Evolutionary conservation across 2,797 vertebrate genomes (phyloP).

Genomic region (Capromys pilorides): DNA sequence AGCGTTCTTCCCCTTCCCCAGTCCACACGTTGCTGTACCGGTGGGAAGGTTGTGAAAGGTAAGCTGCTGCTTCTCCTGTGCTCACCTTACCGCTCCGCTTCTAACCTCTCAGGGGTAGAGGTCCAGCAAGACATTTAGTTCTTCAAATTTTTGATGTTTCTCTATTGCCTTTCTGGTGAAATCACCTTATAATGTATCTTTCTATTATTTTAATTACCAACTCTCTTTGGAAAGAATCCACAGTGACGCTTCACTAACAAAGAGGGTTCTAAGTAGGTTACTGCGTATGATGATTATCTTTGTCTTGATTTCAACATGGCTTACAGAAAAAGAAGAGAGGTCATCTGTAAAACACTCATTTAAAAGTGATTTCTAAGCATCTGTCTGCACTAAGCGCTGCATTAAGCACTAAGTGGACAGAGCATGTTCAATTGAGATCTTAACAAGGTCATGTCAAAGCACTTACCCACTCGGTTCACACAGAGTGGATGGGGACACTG

Average conservation of each 20-base stretch:
- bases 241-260: background rate
- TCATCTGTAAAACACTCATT: conserved; percentile 62
- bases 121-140: background rate
- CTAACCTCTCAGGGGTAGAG: background rate
- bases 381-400: conserved; percentile 49
- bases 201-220: conserved; percentile 5
- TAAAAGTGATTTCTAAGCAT: conserved; percentile 70
- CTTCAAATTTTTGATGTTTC: background rate
- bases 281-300: fast-evolving
- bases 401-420: conserved; percentile 35
- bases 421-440: conserved; percentile 32
- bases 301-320: conserved; percentile 10
- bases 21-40: background rate
- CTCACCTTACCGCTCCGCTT: background rate
- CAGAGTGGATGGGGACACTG: background rate
- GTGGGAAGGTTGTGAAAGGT: background rate
- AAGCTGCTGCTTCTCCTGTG: too few species aligned
- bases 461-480: background rate
- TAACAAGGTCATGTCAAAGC: background rate
- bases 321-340: conserved; percentile 52
- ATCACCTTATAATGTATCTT: background rate
- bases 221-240: background rate
- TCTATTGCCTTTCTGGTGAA: background rate
- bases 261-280: background rate
- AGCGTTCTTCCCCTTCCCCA: background rate